A percentile compares a stretch with the other conserved stretches of the same genome.
These are phyloP conservation scores for Grapholita molesta DNA, from an alignment of 1,140 invertebrate genomes.

Conservation along the genomic window DNA sequence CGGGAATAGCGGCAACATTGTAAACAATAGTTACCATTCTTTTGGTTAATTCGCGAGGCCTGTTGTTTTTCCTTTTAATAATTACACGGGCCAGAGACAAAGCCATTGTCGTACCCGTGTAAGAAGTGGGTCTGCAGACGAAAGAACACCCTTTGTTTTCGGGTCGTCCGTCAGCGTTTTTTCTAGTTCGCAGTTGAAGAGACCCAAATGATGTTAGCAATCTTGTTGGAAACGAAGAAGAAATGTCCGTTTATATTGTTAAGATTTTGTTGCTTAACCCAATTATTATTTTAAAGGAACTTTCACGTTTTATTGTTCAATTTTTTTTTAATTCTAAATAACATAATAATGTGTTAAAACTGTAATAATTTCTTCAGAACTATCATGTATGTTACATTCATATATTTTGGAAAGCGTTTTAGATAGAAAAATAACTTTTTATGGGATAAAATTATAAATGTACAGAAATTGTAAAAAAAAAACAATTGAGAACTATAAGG, in stretches of 20 bases:
- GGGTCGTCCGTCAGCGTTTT: conserved; percentile 14
- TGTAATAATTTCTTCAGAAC: too few species aligned
- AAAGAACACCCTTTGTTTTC: conserved; percentile 14
- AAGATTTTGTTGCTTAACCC: not conserved
- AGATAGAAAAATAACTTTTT: too few species aligned
- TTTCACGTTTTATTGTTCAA: too few species aligned
- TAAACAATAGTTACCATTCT: conserved; percentile 16
- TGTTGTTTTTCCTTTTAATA: conserved; percentile 17
- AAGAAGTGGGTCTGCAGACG: conserved; percentile 12
- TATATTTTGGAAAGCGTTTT: too few species aligned
- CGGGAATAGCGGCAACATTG: conserved; percentile 6
- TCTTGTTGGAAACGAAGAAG: not conserved
- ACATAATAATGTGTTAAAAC: too few species aligned
- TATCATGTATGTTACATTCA: too few species aligned
- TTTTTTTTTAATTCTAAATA: too few species aligned
- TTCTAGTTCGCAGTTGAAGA: conserved; percentile 9
- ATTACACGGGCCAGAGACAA: conserved; percentile 14
- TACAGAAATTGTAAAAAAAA: too few species aligned
- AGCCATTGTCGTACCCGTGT: conserved; percentile 7
- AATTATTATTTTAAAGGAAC: not conserved
- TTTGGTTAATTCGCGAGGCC: conserved; percentile 9
- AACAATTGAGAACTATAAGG: too few species aligned
- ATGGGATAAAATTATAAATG: too few species aligned
- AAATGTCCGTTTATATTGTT: not conserved
- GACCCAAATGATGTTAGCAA: not conserved